Conservation (phyloP, 2,113 vertebrate species). For the Plecturocebus donacophilus region DNA sequence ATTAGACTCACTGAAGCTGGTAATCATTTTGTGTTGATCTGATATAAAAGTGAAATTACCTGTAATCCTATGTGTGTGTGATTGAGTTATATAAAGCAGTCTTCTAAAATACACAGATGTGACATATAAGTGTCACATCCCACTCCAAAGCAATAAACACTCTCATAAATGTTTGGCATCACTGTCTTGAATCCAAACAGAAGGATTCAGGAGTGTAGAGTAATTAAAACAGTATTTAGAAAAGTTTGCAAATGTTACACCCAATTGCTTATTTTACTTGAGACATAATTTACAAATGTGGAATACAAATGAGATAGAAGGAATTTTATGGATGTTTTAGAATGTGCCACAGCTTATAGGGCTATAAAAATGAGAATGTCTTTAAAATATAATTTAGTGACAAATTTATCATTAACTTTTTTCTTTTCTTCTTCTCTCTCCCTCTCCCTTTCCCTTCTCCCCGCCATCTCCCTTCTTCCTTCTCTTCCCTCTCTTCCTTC, state of each 20-base stretch:
- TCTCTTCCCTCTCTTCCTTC: neutral
- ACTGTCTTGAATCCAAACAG: constrained; percentile 60
- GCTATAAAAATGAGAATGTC: neutral
- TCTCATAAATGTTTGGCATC: constrained; percentile 61
- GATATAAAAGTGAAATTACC: constrained; percentile 24
- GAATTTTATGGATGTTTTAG: constrained; percentile 58
- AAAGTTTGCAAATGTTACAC: constrained; percentile 71
- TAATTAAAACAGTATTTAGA: constrained; percentile 67
- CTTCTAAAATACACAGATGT: constrained; percentile 54
- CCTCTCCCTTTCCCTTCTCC: too few relatives aligned
- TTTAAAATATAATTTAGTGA: neutral
- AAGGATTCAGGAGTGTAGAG: constrained; percentile 51
- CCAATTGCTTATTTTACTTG: constrained; percentile 70
- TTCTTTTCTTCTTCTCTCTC: neutral
- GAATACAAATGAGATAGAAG: constrained; percentile 63
- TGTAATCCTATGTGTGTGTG: neutral
- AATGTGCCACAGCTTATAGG: neutral
- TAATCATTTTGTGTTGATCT: constrained; percentile 39
- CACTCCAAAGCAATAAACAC: constrained; percentile 63
- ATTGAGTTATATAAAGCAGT: neutral
- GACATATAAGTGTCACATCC: neutral
- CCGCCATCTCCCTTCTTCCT: neutral
- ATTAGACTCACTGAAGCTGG: neutral
- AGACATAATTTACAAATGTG: constrained; percentile 69
- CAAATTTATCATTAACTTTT: neutral